A percentile compares a stretch with the other conserved stretches of the same genome.
These are phyloP conservation scores for Nesometra sesokonis DNA, from an alignment of 35 echinoderm and acorn worm genomes.

Conservation along the genomic window DNA sequence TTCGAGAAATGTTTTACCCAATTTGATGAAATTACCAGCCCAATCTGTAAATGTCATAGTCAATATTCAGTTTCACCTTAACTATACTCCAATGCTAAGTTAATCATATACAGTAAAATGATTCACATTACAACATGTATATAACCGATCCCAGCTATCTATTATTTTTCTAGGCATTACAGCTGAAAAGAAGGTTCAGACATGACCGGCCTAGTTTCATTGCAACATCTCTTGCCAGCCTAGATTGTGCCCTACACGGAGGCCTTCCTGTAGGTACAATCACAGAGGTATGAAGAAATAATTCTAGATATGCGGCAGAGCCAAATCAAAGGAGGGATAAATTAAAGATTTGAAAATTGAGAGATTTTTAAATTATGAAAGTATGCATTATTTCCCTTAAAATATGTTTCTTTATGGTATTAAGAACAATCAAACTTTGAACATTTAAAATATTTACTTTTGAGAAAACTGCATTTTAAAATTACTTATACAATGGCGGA, in stretches of 20 bases:
- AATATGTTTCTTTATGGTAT: no score
- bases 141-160: background rate
- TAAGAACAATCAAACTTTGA: no score
- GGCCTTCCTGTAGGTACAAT: slow-evolving; percentile 55
- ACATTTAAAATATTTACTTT: no score
- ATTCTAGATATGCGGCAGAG: background rate
- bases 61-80: background rate
- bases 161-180: slow-evolving; percentile 30
- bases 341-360: no score
- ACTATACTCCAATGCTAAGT: no score
- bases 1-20: no score
- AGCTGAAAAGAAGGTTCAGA: slow-evolving; percentile 12
- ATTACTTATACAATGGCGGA: no score
- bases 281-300: slow-evolving; percentile 74
- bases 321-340: no score
- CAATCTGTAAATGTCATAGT: background rate
- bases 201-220: slow-evolving; percentile 19
- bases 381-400: no score
- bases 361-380: no score
- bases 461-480: no score
- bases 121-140: background rate
- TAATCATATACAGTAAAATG: background rate
- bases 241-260: slow-evolving; percentile 62
- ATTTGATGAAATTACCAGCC: no score
- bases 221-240: slow-evolving; percentile 32